Evolutionary conservation across 2,113 vertebrate genomes (phyloP).

Genomic region (Petrocephalus zakoni): DNA sequence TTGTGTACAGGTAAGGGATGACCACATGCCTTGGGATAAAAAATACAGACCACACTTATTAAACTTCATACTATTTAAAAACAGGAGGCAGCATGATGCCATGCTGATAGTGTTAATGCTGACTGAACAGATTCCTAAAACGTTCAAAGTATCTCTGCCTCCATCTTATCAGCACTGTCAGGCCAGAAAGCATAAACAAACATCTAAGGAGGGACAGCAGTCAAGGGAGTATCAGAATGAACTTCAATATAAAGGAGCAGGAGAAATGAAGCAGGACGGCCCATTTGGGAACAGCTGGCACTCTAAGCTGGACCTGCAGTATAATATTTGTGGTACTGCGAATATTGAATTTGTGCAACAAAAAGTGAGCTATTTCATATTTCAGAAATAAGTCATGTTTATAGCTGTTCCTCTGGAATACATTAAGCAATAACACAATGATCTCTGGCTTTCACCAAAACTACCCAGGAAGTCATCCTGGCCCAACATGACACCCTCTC

Average conservation of each 20-base stretch:
- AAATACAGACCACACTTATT: not conserved
- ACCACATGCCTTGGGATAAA: not conserved
- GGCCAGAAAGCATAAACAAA: not conserved
- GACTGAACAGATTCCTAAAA: not conserved
- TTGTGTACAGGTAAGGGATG: not conserved
- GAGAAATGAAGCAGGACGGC: not conserved
- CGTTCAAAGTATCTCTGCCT: not conserved
- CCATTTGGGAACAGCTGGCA: not conserved
- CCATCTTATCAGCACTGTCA: not conserved
- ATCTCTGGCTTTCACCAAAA: not conserved
- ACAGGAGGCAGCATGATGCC: not conserved
- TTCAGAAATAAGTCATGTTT: not conserved
- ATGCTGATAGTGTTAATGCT: not conserved
- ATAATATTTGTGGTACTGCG: not conserved
- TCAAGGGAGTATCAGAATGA: not conserved
- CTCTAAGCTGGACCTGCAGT: not conserved
- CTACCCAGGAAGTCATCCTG: not conserved
- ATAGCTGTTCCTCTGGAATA: not conserved
- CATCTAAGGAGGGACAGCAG: not conserved
- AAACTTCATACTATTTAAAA: not conserved
- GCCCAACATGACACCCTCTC: not conserved
- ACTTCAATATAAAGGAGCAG: not conserved
- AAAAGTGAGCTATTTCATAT: not conserved
- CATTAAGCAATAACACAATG: not conserved
- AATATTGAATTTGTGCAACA: not conserved